phyloP scores from a whole-genome alignment of 2,797 vertebrate species.

The Triplophysa bombifrons region DNA sequence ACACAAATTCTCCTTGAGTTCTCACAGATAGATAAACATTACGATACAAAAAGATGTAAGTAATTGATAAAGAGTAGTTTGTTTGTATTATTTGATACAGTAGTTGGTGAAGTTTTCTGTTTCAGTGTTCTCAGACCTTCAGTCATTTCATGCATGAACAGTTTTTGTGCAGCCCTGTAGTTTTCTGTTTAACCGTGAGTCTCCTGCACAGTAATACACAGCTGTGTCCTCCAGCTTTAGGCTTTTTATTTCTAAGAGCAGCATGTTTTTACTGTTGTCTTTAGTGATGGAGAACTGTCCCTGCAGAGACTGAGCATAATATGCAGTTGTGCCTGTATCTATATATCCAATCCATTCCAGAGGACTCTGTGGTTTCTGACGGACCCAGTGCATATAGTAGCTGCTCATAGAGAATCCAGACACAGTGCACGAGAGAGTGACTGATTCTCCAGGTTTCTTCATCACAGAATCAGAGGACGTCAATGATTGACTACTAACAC shows the following conservation, averaged over 20 bases:
- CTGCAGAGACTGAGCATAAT: conserved; percentile 32
- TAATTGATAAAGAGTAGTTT: too few species aligned
- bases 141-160: not conserved
- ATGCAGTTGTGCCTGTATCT: not conserved
- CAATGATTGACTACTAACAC: conserved; percentile 22
- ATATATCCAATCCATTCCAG: not conserved
- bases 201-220: not conserved
- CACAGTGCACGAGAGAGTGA: conserved; percentile 39
- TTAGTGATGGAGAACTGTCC: conserved; percentile 48
- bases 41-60: too few species aligned
- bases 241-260: conserved; percentile 55
- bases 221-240: conserved; percentile 43
- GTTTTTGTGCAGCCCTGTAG: conserved; percentile 1
- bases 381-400: not conserved
- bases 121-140: too few species aligned
- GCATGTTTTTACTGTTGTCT: conserved; percentile 53
- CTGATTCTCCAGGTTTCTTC: conserved; percentile 44
- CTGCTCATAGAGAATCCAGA: conserved; percentile 23
- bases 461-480: conserved; percentile 25
- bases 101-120: too few species aligned
- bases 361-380: conserved; percentile 40
- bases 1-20: too few species aligned
- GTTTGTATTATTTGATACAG: too few species aligned
- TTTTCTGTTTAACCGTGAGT: conserved; percentile 6
- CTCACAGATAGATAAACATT: too few species aligned